phyloP scores from a whole-genome alignment of 2,888 invertebrate genomes.

The Spisula subtruncata region DNA sequence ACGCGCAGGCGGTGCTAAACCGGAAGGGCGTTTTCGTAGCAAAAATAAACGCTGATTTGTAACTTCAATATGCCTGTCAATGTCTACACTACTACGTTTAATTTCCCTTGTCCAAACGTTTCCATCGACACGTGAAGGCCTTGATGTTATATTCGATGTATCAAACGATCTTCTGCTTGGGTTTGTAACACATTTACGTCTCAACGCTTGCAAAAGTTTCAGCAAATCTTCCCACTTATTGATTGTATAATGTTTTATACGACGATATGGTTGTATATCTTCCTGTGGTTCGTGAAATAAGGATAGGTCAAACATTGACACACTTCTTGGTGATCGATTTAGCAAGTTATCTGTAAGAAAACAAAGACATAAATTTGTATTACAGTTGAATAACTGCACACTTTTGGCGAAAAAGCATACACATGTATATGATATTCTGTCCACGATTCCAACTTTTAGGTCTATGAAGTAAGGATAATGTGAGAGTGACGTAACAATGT shows the following conservation, averaged over 20 bases:
- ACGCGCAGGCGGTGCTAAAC: constrained; percentile 47
- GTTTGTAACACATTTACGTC: background rate
- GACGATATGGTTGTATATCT: background rate
- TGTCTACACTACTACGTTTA: background rate
- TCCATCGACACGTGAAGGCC: background rate
- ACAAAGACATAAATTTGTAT: background rate
- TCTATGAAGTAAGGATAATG: too few species aligned
- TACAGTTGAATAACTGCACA: too few species aligned
- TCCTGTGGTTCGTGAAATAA: background rate
- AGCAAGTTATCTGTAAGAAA: background rate
- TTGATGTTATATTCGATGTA: background rate
- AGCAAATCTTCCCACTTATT: background rate
- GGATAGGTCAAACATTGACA: background rate
- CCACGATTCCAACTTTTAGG: too few species aligned
- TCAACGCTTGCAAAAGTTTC: background rate
- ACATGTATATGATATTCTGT: too few species aligned
- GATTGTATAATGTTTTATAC: background rate
- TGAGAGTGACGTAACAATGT: too few species aligned
- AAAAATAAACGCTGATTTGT: background rate
- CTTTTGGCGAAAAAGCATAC: too few species aligned
- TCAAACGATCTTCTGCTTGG: background rate
- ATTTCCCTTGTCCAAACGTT: background rate
- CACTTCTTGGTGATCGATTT: background rate
- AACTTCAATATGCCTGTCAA: background rate
- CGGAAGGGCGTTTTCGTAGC: constrained; percentile 22